Evolutionary conservation across 2,113 vertebrate genomes (phyloP).

Genomic region (Syngnathus typhle): DNA sequence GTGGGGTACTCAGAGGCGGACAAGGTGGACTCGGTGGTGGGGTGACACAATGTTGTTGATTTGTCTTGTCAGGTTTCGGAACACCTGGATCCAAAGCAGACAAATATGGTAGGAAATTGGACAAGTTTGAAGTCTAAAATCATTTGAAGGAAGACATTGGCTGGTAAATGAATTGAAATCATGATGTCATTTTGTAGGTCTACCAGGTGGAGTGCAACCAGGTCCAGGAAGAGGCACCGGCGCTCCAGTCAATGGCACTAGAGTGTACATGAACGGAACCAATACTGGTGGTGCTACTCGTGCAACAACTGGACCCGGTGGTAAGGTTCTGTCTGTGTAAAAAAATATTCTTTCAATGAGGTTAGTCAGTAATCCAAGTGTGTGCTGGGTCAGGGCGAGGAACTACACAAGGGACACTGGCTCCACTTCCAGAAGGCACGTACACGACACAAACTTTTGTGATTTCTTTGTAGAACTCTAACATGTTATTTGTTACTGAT

Average conservation of each 20-base stretch:
- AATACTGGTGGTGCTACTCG: constrained; percentile 7
- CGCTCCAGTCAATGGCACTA: constrained; percentile 2
- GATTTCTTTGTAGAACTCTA: neutral
- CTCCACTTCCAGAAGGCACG: constrained; percentile 44
- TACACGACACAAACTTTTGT: neutral
- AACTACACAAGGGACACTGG: constrained; percentile 38
- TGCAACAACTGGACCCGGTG: constrained; percentile 35
- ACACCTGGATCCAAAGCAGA: constrained; percentile 57
- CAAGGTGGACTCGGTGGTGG: constrained; percentile 18
- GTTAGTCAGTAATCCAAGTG: neutral
- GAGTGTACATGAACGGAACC: constrained; percentile 30
- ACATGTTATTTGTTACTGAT: neutral
- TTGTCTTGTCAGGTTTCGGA: constrained; percentile 42
- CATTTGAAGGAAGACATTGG: neutral
- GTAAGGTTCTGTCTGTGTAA: constrained; percentile 25
- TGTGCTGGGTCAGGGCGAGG: constrained; percentile 37
- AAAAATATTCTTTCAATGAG: neutral
- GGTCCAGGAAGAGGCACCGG: constrained; percentile 24
- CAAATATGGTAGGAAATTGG: constrained; percentile 56
- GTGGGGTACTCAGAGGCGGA: neutral
- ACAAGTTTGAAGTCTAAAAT: neutral
- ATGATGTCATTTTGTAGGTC: constrained; percentile 37
- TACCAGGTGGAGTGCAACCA: constrained; percentile 37
- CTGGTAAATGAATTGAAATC: neutral
- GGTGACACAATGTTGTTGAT: constrained; percentile 9